Percentiles rank a stretch among this genome's conserved stretches.
phyloP scores from a whole-genome alignment of 2,113 vertebrate genomes.

The Pterocles orientalis region DNA sequence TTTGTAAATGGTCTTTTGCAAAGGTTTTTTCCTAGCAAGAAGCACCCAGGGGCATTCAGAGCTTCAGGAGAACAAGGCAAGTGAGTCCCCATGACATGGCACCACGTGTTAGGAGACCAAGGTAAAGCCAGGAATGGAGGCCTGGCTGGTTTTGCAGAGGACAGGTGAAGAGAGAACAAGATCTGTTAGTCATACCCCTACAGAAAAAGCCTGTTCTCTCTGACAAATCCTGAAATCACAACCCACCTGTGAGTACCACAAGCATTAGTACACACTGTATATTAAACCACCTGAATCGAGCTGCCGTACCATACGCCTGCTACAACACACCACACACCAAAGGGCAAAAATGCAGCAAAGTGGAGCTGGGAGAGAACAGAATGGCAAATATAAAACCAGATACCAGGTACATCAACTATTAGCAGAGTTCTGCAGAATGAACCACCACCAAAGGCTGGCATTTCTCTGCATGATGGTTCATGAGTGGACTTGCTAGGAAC shows the following conservation, averaged over 20 bases:
- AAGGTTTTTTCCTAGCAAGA: neutral
- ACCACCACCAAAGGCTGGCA: neutral
- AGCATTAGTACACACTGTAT: no score
- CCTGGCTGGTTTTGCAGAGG: neutral
- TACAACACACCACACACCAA: neutral
- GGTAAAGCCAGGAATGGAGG: neutral
- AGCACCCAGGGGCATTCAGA: neutral
- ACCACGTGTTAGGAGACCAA: neutral
- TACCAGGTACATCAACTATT: neutral
- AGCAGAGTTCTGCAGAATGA: neutral
- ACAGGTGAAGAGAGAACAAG: accelerated
- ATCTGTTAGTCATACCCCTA: neutral
- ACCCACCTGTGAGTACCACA: neutral
- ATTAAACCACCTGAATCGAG: no score
- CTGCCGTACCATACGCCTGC: neutral
- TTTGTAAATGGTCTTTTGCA: neutral
- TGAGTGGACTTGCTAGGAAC: neutral
- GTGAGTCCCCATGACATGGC: neutral
- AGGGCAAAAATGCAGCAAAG: neutral
- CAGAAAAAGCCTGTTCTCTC: neutral
- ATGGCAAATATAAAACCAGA: neutral
- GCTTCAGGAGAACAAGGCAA: neutral
- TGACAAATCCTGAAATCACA: neutral
- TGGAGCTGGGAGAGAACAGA: neutral
- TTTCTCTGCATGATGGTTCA: accelerated